Base-by-base conservation (phyloP, 2,113 vertebrate species). In the Bujurquina vittata region DNA sequence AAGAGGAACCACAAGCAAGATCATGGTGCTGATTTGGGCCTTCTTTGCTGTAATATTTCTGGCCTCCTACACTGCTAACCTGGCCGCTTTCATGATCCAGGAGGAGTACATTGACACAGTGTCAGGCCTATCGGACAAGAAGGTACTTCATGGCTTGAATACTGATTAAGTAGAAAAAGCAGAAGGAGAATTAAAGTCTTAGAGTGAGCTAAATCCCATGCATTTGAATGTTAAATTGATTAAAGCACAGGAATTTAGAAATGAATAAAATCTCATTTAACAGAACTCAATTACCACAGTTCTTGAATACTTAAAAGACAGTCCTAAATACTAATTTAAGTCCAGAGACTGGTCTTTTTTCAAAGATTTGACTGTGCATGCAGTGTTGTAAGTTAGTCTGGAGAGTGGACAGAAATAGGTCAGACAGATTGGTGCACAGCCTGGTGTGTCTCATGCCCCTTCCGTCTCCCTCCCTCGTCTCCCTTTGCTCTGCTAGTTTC, bases 31-130 rank as follows among this genome's bases (percentile, higher is more conserved):
- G 92, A 96, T 99, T 82, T 99, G 97, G 97, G 97, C 97, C 88
- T 99, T 99, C 95, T 99, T 99, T 29, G 97, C 97, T 3, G 97
- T 99, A 93, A 99, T 99, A 94, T 99, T 99, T 94, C 96, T 99
- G 61, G 97, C 97, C 94, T 98, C 97, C 94, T 98, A 98, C 93
- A 99, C 97, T 1, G 97, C 97, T 92, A 98, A 99, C 95, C 95
- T 99, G 93, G 97, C 97, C 0, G 97, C 97, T 85, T 98, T 98
- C 93, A 98, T 98, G 97, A 98, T 98, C 95, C 97, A 99, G 92
- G 97, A 98, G 90, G 97, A 98, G 90, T 98, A 98, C 29, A 97
- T 98, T 75, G 97, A 99, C 94, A 98, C 97, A 0, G 97, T 98
- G 84, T 98, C 97, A 10, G 97, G 97, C 37, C 97, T 98, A 89